These are phyloP conservation scores for Gymnothorax javanicus DNA, from an alignment of 2,797 vertebrate species.

Conservation along the genomic window DNA sequence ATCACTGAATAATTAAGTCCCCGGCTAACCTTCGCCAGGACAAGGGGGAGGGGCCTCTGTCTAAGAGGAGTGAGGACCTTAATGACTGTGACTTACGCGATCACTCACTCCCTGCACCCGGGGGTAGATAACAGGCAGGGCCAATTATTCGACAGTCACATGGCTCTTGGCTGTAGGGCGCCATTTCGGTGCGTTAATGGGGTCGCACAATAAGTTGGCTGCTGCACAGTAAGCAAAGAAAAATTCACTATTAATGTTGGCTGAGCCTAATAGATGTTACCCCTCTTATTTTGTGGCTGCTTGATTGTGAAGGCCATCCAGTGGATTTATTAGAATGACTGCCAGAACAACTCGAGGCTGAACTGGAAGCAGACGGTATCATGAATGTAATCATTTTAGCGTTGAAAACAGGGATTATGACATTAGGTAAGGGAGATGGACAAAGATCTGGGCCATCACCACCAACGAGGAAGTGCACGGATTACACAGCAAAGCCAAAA, in stretches of 20 bases:
- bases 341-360: neutral
- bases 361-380: neutral
- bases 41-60: neutral
- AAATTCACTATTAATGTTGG: neutral
- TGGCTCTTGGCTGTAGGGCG: neutral
- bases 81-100: neutral
- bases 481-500: neutral
- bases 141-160: neutral
- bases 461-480: neutral
- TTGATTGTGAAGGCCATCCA: neutral
- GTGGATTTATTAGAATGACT: neutral
- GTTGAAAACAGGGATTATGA: neutral
- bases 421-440: neutral
- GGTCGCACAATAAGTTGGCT: neutral
- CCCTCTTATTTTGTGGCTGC: neutral
- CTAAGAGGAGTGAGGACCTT: neutral
- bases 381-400: neutral
- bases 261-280: neutral
- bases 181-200: neutral
- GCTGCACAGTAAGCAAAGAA: neutral
- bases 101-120: neutral
- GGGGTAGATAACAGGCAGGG: neutral
- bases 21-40: neutral
- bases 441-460: neutral
- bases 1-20: conserved; percentile 8